Evolutionary conservation across 2,797 vertebrate genomes (phyloP), one percentile per base, ranked within the genome.

Genomic region (Furcifer pardalis): DNA sequence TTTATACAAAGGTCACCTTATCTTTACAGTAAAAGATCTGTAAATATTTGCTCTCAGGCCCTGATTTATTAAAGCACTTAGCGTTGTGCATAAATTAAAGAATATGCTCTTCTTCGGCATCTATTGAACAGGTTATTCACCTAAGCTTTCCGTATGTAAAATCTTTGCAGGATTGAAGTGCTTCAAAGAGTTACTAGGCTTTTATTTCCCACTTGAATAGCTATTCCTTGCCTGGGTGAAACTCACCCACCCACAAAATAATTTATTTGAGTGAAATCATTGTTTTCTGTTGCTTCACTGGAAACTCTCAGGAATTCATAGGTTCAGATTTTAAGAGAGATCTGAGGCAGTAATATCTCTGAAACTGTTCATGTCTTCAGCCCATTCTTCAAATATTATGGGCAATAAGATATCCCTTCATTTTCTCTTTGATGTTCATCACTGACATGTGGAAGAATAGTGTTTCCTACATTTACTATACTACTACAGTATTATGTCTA

Each of bases 1-100:
- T 59, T 56, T 35, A 84, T 23, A 71, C 75, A 71, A 77, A 71
- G 52, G 77, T 52, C 56, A 79, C 25, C 42, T 77, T 82, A 37
- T 30, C 30, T 77, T 84, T 69, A 60, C 75, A 46, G 49, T 60
- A 69, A 71, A 77, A 30, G n/a, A 27, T 60, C 27, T 59, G 75
- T 84, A 84, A 84, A 84, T 84, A 84, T 77, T 84, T 84, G 75
- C 66, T 71, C 37, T 44, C 46, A 77, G 35, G 63, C 27, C 37
- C 74, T 69, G 63, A 59, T 69, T 83, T 71, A 77, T 84, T 84
- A 84, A 77, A 46, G 52, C 74, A 84, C 30, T 84, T 84, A 71
- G 65, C 30, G 42, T 10, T 21, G 7, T 44, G 75, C 52, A 84
- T 77, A 60, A 77, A 84, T 71, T 77, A 77, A 77, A 77, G 13